These are phyloP conservation scores for Camptogramma bilineatum DNA, from an alignment of 2,888 invertebrate species.

Conservation along the genomic window DNA sequence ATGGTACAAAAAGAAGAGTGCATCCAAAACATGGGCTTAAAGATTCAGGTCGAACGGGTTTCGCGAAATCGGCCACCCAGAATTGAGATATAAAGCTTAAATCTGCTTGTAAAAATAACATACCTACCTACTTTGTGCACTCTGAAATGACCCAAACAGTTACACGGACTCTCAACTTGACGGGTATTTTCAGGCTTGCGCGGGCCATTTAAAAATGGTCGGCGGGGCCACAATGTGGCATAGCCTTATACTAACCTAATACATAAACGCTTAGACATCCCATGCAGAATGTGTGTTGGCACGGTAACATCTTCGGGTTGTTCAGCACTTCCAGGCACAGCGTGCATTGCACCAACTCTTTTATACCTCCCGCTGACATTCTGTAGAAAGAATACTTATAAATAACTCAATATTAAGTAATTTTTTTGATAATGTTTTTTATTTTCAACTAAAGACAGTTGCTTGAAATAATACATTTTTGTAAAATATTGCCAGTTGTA, in stretches of 20 bases:
- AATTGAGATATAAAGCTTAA: background rate
- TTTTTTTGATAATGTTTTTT: no score
- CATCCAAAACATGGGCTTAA: background rate
- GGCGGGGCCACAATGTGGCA: no score
- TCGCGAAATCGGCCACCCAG: conserved; percentile 4
- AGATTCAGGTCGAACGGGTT: conserved; percentile 11
- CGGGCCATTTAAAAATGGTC: no score
- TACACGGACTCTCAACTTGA: no score
- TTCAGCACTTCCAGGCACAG: conserved; percentile 85
- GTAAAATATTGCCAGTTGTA: no score
- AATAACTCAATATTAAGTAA: no score
- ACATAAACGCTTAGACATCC: conserved; percentile 84
- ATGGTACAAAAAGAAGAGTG: background rate
- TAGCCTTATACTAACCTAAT: conserved; percentile 57
- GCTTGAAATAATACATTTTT: no score
- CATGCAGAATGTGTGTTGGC: conserved; percentile 88
- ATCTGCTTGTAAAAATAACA: conserved; percentile 14
- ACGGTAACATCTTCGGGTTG: conserved; percentile 87
- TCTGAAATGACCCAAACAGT: background rate
- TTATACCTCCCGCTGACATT: conserved; percentile 78
- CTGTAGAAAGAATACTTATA: conserved; percentile 38
- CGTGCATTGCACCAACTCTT: conserved; percentile 86
- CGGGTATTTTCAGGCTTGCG: no score
- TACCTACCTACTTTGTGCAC: no score
- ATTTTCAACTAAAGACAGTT: no score